These are phyloP conservation scores for Trochalopteron elliotii DNA, from an alignment of 2,113 vertebrate species.

Conservation along the genomic window DNA sequence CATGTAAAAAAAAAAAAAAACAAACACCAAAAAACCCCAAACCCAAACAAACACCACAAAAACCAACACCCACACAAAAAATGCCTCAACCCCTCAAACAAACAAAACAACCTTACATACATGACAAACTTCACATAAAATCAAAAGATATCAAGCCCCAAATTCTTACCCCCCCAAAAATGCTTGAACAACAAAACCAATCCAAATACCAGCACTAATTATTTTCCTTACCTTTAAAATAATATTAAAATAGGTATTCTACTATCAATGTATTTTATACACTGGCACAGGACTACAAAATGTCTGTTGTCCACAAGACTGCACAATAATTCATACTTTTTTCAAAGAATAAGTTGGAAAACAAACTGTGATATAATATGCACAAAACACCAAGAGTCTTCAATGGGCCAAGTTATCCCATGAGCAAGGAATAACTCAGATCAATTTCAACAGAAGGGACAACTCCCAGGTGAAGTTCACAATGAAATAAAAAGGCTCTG, in stretches of 20 bases:
- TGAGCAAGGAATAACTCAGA: background rate
- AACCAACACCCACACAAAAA: no score
- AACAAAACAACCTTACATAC: background rate
- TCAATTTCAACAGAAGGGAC: background rate
- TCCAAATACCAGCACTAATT: background rate
- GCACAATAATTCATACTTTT: background rate
- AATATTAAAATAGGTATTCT: background rate
- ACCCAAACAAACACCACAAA: no score
- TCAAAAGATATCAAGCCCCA: background rate
- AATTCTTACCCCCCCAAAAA: rapidly evolving
- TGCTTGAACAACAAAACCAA: background rate
- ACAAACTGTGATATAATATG: background rate
- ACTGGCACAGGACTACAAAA: background rate
- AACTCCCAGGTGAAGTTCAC: background rate
- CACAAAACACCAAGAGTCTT: background rate
- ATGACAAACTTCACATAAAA: background rate
- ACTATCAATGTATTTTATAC: background rate
- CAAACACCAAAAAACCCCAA: background rate
- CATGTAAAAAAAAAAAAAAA: background rate
- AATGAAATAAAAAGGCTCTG: background rate
- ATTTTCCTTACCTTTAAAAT: background rate
- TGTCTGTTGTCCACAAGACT: background rate
- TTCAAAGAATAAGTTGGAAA: background rate
- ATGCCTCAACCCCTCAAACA: no score
- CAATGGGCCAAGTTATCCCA: background rate